A percentile compares a stretch with the other conserved stretches of the same genome.
phyloP scores from a whole-genome alignment of 2,888 invertebrate genomes.

The Plemyria rubiginata region DNA sequence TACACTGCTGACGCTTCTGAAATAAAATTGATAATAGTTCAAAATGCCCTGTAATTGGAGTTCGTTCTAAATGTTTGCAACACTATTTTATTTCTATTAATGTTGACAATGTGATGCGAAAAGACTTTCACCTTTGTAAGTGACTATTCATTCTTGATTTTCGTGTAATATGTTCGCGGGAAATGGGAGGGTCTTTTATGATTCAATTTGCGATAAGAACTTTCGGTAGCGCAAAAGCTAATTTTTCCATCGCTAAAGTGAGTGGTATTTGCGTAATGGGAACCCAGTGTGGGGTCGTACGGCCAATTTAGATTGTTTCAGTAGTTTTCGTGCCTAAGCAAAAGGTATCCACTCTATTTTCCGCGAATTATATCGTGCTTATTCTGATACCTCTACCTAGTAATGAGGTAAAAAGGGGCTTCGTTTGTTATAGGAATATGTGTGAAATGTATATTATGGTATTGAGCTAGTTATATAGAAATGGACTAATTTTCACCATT shows the following conservation, averaged over 20 bases:
- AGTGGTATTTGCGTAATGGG: slow-evolving; percentile 30
- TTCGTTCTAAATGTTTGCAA: not conserved
- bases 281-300: slow-evolving; percentile 9
- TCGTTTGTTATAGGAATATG: not conserved
- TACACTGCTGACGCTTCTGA: slow-evolving; percentile 61
- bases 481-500: no score
- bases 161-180: slow-evolving; percentile 24
- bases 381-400: not conserved
- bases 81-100: not conserved
- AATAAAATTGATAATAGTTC: slow-evolving; percentile 20
- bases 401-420: not conserved
- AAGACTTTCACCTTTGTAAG: slow-evolving; percentile 9
- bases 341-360: slow-evolving; percentile 1
- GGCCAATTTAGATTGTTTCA: slow-evolving; percentile 1
- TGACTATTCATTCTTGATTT: slow-evolving; percentile 23
- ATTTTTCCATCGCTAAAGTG: slow-evolving; percentile 36
- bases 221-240: slow-evolving; percentile 29
- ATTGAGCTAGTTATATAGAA: not conserved
- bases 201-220: slow-evolving; percentile 48
- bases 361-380: not conserved
- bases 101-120: not conserved
- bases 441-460: not conserved
- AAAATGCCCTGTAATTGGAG: not conserved
- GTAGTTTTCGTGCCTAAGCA: not conserved
- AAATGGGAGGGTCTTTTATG: slow-evolving; percentile 36